A percentile compares a stretch with the other conserved stretches of the same genome.
These are phyloP conservation scores for Strigamia maritima DNA, from an alignment of 2,888 invertebrate species.

Conservation along the genomic window DNA sequence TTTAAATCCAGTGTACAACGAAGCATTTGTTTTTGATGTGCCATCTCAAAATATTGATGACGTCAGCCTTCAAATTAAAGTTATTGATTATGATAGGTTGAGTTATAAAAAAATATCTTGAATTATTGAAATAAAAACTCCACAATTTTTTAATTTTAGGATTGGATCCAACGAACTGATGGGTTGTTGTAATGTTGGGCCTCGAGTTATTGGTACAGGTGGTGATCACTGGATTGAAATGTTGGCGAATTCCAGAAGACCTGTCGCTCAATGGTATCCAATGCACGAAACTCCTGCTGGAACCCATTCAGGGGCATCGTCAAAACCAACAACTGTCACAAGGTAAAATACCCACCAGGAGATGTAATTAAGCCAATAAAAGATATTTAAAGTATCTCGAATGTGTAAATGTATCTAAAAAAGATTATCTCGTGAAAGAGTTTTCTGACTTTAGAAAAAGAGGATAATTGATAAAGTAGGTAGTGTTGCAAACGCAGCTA, in stretches of 20 bases:
- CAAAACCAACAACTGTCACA: neutral
- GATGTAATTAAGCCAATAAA: too few species aligned
- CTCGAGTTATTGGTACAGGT: slow-evolving; percentile 70
- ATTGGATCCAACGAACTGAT: slow-evolving; percentile 82
- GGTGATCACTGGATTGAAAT: slow-evolving; percentile 81
- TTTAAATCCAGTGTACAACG: slow-evolving; percentile 85
- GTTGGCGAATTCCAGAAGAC: slow-evolving; percentile 76
- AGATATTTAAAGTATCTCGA: too few species aligned
- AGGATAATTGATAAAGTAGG: too few species aligned
- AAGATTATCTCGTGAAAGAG: neutral
- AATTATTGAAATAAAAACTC: neutral
- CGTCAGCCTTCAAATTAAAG: slow-evolving; percentile 76
- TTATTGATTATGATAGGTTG: slow-evolving; percentile 87
- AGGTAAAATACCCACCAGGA: neutral
- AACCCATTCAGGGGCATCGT: neutral
- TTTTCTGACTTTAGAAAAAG: neutral
- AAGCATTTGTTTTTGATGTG: slow-evolving; percentile 88
- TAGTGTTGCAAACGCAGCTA: neutral
- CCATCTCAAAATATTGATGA: slow-evolving; percentile 77
- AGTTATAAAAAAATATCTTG: slow-evolving; percentile 47
- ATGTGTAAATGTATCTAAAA: neutral
- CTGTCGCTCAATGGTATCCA: slow-evolving; percentile 80
- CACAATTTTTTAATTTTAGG: slow-evolving; percentile 55
- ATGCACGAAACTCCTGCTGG: slow-evolving; percentile 61
- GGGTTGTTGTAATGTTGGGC: slow-evolving; percentile 74